phyloP scores from a whole-genome alignment of 2,797 vertebrate species.

The Rhinoraja longicauda region DNA sequence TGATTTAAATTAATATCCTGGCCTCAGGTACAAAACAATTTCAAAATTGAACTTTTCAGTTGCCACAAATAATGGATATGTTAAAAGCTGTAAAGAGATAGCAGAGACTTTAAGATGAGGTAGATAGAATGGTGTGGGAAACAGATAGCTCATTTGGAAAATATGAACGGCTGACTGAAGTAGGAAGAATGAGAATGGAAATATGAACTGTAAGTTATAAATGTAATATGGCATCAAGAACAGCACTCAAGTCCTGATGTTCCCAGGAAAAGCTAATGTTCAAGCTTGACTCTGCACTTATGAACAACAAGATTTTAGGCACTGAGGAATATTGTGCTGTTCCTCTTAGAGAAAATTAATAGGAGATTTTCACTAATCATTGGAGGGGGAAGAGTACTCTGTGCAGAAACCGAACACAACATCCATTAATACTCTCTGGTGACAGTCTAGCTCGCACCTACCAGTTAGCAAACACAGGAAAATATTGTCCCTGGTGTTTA shows the following conservation, averaged over 20 bases:
- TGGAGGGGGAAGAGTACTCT: background rate
- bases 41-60: background rate
- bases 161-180: background rate
- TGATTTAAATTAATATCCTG: background rate
- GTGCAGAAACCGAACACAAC: background rate
- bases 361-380: background rate
- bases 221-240: too few relatives aligned
- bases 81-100: background rate
- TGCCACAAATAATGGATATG: background rate
- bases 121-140: background rate
- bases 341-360: background rate
- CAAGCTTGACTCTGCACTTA: too few relatives aligned
- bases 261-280: too few relatives aligned
- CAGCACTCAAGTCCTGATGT: too few relatives aligned
- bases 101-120: background rate
- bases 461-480: background rate
- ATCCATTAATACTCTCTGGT: background rate
- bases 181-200: background rate
- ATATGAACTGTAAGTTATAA: too few relatives aligned
- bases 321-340: background rate
- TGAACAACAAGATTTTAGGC: background rate
- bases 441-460: background rate
- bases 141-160: background rate
- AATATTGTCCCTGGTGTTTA: conserved; percentile 16
- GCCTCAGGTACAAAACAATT: background rate